Conservation (phyloP, 1,140 invertebrate genomes). For the Dinothrombium tinctorium region DNA sequence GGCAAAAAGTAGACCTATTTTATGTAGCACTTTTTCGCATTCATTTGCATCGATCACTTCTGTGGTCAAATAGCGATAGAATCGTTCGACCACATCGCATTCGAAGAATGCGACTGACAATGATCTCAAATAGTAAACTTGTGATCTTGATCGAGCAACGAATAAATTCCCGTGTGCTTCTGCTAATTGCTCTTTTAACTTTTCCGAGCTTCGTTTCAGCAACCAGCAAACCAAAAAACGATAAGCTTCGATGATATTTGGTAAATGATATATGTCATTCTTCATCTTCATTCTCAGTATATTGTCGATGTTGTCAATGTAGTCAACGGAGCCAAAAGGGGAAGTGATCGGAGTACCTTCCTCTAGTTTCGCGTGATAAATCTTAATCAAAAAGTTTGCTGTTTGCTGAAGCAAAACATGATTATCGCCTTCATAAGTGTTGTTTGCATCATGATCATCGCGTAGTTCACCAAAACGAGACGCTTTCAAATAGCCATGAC, state of each 20-base stretch:
- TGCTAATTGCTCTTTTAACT: slow-evolving; percentile 27
- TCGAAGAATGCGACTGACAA: slow-evolving; percentile 51
- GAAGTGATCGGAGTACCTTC: slow-evolving; percentile 16
- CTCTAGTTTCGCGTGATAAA: slow-evolving; percentile 18
- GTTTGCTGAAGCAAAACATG: slow-evolving; percentile 83
- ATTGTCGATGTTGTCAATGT: slow-evolving; percentile 26
- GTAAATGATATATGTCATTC: slow-evolving; percentile 24
- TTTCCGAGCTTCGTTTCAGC: slow-evolving; percentile 34
- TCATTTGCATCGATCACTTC: slow-evolving; percentile 4
- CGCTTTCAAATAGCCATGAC: slow-evolving; percentile 35
- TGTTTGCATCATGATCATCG: slow-evolving; percentile 69
- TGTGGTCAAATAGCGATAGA: slow-evolving; percentile 1
- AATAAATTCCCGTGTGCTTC: slow-evolving; percentile 36
- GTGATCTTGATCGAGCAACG: slow-evolving; percentile 45
- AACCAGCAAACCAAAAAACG: slow-evolving; percentile 56
- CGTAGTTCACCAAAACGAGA: slow-evolving; percentile 54
- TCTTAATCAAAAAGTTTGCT: slow-evolving; percentile 57
- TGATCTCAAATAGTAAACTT: slow-evolving; percentile 49
- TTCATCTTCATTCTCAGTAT: slow-evolving; percentile 18
- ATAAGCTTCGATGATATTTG: slow-evolving; percentile 38
- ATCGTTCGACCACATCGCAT: slow-evolving; percentile 11
- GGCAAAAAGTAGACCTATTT: slow-evolving; percentile 15
- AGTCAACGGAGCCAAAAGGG: slow-evolving; percentile 36
- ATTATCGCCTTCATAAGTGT: slow-evolving; percentile 89
- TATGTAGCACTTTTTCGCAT: slow-evolving; percentile 7